These are phyloP conservation scores for Agrotis puta DNA, from an alignment of 2,888 invertebrate species.

Conservation along the genomic window DNA sequence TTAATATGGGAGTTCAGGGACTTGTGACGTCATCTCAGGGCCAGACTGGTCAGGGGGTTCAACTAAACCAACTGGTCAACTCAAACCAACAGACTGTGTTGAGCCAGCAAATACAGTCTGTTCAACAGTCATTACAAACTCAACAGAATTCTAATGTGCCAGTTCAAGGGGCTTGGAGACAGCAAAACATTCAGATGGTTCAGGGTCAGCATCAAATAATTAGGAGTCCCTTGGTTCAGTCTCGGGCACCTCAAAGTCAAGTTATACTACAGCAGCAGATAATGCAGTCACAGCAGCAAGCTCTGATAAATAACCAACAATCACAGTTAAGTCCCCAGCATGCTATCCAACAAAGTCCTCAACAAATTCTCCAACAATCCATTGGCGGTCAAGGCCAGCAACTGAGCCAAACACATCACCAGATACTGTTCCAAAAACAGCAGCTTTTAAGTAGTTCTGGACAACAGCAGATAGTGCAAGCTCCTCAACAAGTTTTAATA, in stretches of 20 bases:
- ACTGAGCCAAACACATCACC: conserved; percentile 88
- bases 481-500: conserved; percentile 89
- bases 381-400: conserved; percentile 89
- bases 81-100: conserved; percentile 83
- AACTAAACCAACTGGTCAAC: conserved; percentile 87
- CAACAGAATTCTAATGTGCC: conserved; percentile 82
- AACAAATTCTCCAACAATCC: conserved; percentile 92
- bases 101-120: conserved; percentile 89
- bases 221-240: conserved; percentile 86
- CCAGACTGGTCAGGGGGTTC: conserved; percentile 81
- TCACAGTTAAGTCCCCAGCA: conserved; percentile 90
- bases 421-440: conserved; percentile 90
- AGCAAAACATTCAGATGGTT: conserved; percentile 89
- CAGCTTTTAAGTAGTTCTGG: conserved; percentile 91
- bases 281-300: conserved; percentile 89
- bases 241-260: conserved; percentile 88
- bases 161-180: conserved; percentile 86
- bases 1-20: conserved; percentile 87
- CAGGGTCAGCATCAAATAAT: conserved; percentile 90
- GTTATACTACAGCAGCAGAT: conserved; percentile 91
- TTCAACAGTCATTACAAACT: conserved; percentile 86
- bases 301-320: conserved; percentile 86
- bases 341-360: conserved; percentile 88
- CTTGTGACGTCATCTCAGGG: conserved; percentile 84
- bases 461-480: conserved; percentile 88